Conservation (phyloP, 2,888 invertebrate species). For the Cheilosia grossa region DNA sequence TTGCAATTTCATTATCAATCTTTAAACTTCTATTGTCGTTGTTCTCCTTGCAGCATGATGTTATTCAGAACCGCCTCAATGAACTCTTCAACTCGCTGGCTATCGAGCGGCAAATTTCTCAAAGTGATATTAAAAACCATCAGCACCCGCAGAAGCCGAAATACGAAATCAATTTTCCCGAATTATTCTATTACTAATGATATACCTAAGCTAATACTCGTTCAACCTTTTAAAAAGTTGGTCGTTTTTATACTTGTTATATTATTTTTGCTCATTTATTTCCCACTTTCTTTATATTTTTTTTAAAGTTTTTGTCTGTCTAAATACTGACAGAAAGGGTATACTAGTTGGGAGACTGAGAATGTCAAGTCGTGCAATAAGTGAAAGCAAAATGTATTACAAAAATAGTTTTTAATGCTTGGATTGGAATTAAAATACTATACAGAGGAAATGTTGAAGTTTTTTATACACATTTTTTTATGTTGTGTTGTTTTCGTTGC, state of each 20-base stretch:
- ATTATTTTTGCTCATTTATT: constrained; percentile 34
- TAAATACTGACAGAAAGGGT: too few relatives aligned
- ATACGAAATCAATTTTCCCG: constrained; percentile 95
- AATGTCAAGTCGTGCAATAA: too few relatives aligned
- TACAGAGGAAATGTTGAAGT: too few relatives aligned
- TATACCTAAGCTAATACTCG: constrained; percentile 12
- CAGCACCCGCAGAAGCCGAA: constrained; percentile 85
- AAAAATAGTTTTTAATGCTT: too few relatives aligned
- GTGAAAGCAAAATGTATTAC: too few relatives aligned
- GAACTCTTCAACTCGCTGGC: constrained; percentile 94
- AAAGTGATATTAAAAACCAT: constrained; percentile 80
- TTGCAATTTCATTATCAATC: too few relatives aligned
- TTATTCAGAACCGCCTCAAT: constrained; percentile 93
- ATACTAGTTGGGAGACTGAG: too few relatives aligned
- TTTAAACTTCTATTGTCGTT: background rate
- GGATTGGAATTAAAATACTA: too few relatives aligned
- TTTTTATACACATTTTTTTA: too few relatives aligned
- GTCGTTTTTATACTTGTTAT: constrained; percentile 20
- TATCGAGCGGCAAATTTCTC: constrained; percentile 83
- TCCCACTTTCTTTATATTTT: constrained; percentile 1
- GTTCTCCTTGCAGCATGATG: constrained; percentile 88
- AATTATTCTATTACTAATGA: constrained; percentile 90
- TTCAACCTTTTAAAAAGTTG: constrained; percentile 16
- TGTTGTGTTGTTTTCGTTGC: too few relatives aligned
- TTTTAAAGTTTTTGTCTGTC: background rate